Conservation (phyloP, 2,797 vertebrate species). For the Microctenopoma steveboyesi region DNA sequence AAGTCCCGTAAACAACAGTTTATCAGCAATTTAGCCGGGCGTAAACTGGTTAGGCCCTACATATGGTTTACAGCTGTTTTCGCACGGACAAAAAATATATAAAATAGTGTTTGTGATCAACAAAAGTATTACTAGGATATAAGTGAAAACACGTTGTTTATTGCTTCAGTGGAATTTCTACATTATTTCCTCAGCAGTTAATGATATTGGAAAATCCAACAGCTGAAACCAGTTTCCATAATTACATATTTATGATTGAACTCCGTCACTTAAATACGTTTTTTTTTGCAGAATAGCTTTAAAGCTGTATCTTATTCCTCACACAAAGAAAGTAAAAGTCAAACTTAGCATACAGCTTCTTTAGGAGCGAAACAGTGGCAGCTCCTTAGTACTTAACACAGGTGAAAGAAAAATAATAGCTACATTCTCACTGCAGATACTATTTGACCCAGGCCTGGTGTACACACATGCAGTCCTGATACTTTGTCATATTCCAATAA, state of each 20-base stretch:
- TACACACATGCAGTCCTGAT: constrained; percentile 89
- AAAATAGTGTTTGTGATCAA: background rate
- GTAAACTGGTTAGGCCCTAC: background rate
- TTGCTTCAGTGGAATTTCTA: background rate
- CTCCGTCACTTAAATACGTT: no score
- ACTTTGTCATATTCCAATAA: constrained; percentile 89
- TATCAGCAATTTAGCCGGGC: background rate
- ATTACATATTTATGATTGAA: background rate
- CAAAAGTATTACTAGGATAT: constrained; percentile 7
- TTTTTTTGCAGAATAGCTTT: no score
- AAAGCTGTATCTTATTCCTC: no score
- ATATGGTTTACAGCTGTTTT: constrained; percentile 1
- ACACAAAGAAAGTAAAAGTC: no score
- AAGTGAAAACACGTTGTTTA: constrained; percentile 4
- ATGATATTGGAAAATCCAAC: constrained; percentile 11
- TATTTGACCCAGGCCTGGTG: constrained; percentile 70
- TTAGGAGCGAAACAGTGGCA: constrained; percentile 3
- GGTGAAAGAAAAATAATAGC: background rate
- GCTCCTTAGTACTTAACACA: background rate
- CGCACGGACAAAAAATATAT: background rate
- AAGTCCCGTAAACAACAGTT: background rate
- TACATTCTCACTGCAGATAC: constrained; percentile 36
- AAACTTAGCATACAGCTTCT: background rate
- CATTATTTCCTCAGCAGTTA: constrained; percentile 10
- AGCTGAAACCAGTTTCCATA: constrained; percentile 28